These are phyloP conservation scores for Tortricodes alternella DNA, from an alignment of 2,888 invertebrate genomes.

Conservation along the genomic window DNA sequence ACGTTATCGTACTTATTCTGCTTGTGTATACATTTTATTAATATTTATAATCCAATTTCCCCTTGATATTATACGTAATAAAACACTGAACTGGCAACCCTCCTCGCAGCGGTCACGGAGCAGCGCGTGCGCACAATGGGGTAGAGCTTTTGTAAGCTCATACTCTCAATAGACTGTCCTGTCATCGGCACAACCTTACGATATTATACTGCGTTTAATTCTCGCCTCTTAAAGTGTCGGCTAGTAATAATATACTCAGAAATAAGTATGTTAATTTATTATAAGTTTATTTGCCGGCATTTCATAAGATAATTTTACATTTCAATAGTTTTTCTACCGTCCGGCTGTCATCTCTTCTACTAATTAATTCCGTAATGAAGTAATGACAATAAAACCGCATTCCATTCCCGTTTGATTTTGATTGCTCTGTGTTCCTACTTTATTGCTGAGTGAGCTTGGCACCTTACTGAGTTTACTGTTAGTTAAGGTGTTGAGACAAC, in stretches of 20 bases:
- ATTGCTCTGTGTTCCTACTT: background rate
- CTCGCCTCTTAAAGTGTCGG: background rate
- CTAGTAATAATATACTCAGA: background rate
- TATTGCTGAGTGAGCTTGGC: background rate
- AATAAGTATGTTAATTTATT: background rate
- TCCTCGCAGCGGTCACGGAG: conserved; percentile 18
- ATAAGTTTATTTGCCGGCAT: background rate
- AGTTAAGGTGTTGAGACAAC: background rate
- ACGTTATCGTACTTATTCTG: too few species aligned
- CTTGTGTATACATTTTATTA: too few species aligned
- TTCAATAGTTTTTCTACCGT: too few species aligned
- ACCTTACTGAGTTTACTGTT: background rate
- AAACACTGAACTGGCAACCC: conserved; percentile 2
- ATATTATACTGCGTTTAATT: background rate
- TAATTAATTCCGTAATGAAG: background rate
- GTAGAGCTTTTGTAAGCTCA: conserved; percentile 13
- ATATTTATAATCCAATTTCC: too few species aligned
- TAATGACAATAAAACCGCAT: conserved; percentile 1
- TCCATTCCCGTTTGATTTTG: background rate
- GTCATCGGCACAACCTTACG: conserved; percentile 1
- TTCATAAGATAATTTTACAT: too few species aligned
- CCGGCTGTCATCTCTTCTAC: background rate
- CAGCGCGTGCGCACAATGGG: conserved; percentile 26
- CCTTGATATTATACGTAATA: too few species aligned
- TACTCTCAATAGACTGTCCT: conserved; percentile 1